These are phyloP conservation scores for Spodoptera litura DNA, from an alignment of 1,140 invertebrate species.

Conservation along the genomic window DNA sequence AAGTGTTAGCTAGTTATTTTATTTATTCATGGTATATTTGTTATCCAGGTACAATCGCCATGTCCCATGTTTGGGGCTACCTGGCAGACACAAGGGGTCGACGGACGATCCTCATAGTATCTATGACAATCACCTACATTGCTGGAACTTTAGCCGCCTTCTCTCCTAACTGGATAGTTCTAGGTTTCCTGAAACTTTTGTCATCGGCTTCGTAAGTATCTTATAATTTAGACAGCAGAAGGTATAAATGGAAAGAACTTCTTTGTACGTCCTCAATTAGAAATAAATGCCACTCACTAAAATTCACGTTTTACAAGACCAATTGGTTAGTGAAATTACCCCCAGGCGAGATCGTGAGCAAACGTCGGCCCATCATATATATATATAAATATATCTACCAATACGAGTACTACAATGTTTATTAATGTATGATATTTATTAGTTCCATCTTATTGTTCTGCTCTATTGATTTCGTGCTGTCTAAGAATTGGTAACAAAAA, in stretches of 20 bases:
- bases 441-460: no score
- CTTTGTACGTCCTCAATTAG: no score
- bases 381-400: no score
- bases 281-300: no score
- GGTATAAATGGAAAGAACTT: no score
- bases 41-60: constrained; percentile 80
- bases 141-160: constrained; percentile 88
- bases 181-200: constrained; percentile 91
- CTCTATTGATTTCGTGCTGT: background rate
- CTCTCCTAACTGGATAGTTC: constrained; percentile 89
- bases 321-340: no score
- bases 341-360: no score
- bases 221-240: background rate
- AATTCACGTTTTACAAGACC: no score
- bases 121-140: constrained; percentile 88
- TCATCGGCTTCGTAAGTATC: constrained; percentile 91
- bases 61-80: constrained; percentile 91
- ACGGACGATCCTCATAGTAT: constrained; percentile 88
- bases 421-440: no score
- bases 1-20: no score
- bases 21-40: background rate
- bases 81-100: constrained; percentile 92
- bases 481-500: background rate
- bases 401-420: no score
- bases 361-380: no score